phyloP scores from a whole-genome alignment of 2,888 invertebrate genomes.

The Mellilla xanthometata region DNA sequence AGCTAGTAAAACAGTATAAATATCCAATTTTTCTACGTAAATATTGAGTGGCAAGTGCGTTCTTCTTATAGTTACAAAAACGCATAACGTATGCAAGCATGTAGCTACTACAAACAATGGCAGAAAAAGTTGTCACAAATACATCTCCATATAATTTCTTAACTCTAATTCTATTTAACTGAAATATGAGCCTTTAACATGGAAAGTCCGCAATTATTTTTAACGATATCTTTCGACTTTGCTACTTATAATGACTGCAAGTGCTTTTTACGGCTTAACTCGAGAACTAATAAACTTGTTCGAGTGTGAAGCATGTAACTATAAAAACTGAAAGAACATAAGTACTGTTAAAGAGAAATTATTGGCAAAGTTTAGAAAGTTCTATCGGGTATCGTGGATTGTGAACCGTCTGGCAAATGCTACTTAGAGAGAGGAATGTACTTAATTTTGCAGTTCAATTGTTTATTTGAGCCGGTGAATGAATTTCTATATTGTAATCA shows the following conservation, averaged over 20 bases:
- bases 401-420: background rate
- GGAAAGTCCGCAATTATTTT: constrained; percentile 6
- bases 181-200: constrained; percentile 1
- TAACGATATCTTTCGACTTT: constrained; percentile 9
- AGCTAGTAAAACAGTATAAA: no score
- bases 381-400: background rate
- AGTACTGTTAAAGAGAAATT: constrained; percentile 33
- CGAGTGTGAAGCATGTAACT: constrained; percentile 34
- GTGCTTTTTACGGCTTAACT: constrained; percentile 31
- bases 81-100: no score
- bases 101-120: no score
- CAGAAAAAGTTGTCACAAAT: no score
- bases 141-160: background rate
- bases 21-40: no score
- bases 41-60: no score
- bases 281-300: constrained; percentile 35
- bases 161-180: background rate
- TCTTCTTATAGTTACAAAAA: no score
- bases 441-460: no score
- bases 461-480: no score
- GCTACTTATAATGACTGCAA: constrained; percentile 25
- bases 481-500: no score
- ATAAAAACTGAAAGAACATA: constrained; percentile 36
- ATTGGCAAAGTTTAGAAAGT: constrained; percentile 38
- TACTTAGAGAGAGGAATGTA: no score